These are phyloP conservation scores for Corvus cornix DNA, from an alignment of 2,113 vertebrate species.

Conservation along the genomic window DNA sequence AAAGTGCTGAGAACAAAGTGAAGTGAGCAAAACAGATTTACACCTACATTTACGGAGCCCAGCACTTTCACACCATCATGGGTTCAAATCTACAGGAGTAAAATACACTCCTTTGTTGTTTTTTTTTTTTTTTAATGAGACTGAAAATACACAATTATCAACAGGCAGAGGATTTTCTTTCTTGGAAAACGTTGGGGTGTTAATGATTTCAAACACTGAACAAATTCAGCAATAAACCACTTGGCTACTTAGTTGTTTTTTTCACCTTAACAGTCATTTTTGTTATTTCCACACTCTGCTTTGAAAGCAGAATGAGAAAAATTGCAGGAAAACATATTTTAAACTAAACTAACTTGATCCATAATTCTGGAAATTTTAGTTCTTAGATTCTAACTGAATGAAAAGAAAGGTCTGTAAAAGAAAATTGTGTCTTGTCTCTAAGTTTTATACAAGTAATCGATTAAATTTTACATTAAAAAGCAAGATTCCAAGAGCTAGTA, in stretches of 20 bases:
- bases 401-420: background rate
- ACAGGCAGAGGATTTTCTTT: background rate
- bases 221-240: background rate
- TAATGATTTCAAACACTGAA: background rate
- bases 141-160: background rate
- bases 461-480: background rate
- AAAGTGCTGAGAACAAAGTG: background rate
- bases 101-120: background rate
- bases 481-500: background rate
- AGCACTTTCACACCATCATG: fast-evolving
- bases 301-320: background rate
- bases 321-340: background rate
- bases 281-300: background rate
- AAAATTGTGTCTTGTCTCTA: background rate
- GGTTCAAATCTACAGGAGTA: background rate
- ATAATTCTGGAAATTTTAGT: background rate
- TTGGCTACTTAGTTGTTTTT: background rate
- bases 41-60: background rate
- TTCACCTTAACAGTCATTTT: background rate
- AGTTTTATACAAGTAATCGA: background rate
- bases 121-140: background rate
- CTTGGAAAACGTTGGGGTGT: fast-evolving
- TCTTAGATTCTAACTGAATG: background rate
- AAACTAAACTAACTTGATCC: background rate
- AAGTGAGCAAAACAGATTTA: background rate